Base-by-base conservation (phyloP, 2,888 invertebrate genomes). In the Athetis lepigone region DNA sequence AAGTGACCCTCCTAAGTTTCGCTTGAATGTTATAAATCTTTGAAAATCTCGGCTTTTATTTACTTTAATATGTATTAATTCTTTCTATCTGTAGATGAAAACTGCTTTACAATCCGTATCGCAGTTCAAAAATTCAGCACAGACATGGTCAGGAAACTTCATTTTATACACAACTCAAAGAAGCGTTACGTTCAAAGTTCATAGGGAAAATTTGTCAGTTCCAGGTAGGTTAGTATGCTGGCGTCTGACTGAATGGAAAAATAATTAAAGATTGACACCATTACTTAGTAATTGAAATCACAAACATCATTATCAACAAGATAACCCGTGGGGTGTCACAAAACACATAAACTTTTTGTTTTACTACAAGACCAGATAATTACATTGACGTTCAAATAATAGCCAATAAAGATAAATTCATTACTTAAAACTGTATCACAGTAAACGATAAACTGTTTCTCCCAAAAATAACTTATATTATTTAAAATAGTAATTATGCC, bases 301-400 rank as follows among this genome's bases (percentile, higher is more conserved):
- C 59, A 76, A 75, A 75, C 67, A 79, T 67, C 58, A 43, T 85
- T 88, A 89, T 87, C 89, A 50, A 8, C 29, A 4, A 60, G 84
- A 82, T 86, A 87, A 88, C 88, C 87, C 77, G 54, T 33, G 18
- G 39, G 69, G 84, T 86, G 87, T 85, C 87, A 86, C 79, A 80
- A 54, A 69, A 81, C 68, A 82, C 81, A 85, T 90, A 85, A 89
- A 88, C 77, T 76, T 72, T 78, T 77, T 49, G 76, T 82, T 88
- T 88, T 85, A 89, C 82, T 86, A 81, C 47, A 42, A 42, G 33
- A 29, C 27, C 27, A 56, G 82, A 82, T 84, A 84, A 82, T 73
- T 81, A 70, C 76, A 79, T 80, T 75, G 79, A 75, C 75, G 80
- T 79, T 75, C 61, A 49, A 64, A 55, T 71, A 73, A 70, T 69